Base-by-base conservation (phyloP, 2,113 vertebrate species). In the human (Homo sapiens) region DNA sequence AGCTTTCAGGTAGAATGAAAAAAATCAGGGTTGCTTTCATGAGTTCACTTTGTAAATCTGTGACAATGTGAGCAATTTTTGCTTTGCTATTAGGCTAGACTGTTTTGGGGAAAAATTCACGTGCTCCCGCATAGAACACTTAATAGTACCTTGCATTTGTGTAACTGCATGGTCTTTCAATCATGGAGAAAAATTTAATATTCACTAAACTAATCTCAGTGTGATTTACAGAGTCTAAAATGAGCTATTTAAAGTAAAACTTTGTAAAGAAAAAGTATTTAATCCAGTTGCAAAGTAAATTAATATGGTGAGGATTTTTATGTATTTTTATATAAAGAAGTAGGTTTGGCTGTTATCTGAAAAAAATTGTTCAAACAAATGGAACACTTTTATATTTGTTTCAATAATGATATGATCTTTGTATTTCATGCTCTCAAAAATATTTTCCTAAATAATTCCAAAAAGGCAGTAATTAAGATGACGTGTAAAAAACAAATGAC, bases 131-230 rank as follows among this genome's bases (percentile, higher is more conserved):
- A 86, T 32, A 89, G 57, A 86, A 96, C 76, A 86, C 50, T 85
- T 76, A 94, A 86, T 75, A 70, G 64, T 23, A 79, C 43, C 73
- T 90, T 90, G 32, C 6, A 57, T 22, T 82, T 86, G 48, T 70
- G n/a, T 20, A 48, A 64, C n/a, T 35, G n/a, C 22, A n/a, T 40
- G n/a, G 70, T 96, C 66, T 85, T 94, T 92, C 30, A 89, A 50
- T 86, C 48, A 78, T 38, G n/a, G 35, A 75, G 40, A 86, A 84
- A 96, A 97, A 38, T 76, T 80, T 59, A 83, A 81, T 96, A 82
- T 32, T 55, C n/a, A 38, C 89, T 90, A 89, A 81, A 78, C 40
- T 72, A 76, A 75, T 82, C 89, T 89, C 92, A 92, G 73, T 20
- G 57, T 82, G 73, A 89, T 64, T 82, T 86, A 2, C 6, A 85